These are phyloP conservation scores for Drosophila limbata DNA, from an alignment of 2,888 invertebrate species.

Conservation along the genomic window DNA sequence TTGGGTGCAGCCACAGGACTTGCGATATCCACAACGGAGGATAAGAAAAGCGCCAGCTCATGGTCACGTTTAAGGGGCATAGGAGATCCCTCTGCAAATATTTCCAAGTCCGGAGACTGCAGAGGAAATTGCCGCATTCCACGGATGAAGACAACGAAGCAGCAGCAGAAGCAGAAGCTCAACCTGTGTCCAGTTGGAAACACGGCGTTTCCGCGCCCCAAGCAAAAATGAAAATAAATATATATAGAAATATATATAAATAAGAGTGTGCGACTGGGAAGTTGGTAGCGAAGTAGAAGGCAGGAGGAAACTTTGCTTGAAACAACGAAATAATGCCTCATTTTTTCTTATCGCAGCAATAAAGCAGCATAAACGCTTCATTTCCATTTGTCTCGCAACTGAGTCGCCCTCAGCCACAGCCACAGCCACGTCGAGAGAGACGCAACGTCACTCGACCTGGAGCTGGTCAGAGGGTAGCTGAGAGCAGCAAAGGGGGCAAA, in stretches of 20 bases:
- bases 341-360: constrained; percentile 83
- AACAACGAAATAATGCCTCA: constrained; percentile 78
- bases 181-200: constrained; percentile 73
- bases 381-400: constrained; percentile 83
- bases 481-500: neutral
- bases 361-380: constrained; percentile 84
- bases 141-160: constrained; percentile 19
- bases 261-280: constrained; percentile 39
- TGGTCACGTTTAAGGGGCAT: constrained; percentile 7
- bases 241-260: constrained; percentile 57
- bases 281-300: constrained; percentile 7
- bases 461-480: constrained; percentile 33
- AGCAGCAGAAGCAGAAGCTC: constrained; percentile 26
- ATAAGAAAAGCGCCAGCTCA: constrained; percentile 60
- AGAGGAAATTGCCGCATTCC: constrained; percentile 74
- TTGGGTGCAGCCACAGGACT: constrained; percentile 47
- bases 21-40: constrained; percentile 41
- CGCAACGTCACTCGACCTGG: constrained; percentile 63
- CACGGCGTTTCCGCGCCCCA: constrained; percentile 54
- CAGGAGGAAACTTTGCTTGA: constrained; percentile 63
- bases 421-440: constrained; percentile 52
- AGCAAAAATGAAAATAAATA: constrained; percentile 64
- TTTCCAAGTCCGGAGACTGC: constrained; percentile 63
- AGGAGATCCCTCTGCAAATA: constrained; percentile 45
- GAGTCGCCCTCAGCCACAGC: constrained; percentile 73